Evolutionary conservation across 2,113 vertebrate species (phyloP), one percentile per base, ranked within the genome.

Genomic region (Amphiprion percula): DNA sequence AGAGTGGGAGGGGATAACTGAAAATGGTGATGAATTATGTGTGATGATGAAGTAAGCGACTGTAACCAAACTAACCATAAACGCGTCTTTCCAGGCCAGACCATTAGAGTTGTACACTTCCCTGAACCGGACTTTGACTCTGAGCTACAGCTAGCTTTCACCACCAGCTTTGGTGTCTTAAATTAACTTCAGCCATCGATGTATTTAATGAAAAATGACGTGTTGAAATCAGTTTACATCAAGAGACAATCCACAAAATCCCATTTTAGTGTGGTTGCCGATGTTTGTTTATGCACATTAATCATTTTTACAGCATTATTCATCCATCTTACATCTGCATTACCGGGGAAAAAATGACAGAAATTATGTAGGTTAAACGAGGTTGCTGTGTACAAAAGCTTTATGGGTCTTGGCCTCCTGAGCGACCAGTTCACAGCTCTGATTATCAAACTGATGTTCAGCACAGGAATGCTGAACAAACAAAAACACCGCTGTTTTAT

Each of bases 401-500:
- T 12, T 37, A 41, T 3, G 47, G n/a, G 44, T 67, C n/a, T 52
- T 7, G 1, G 59, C 33, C 74, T 33, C 72, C 52, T 62, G 53
- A 81, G 82, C 21, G 33, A 65, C 69, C 28, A 14, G 26, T 63
- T 75, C 79, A 21, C 53, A 71, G 66, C 21, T 26, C 46, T n/a
- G 53, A 81, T 66, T 65, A 74, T 83, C 66, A 71, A 64, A 79
- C 53, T 28, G 16, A 17, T 49, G 60, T 54, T 63, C 68, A 2
- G 55, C 26, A 4, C 11, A 26, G 46, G 68, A 87, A 82, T 79
- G 80, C 70, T 80, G 80, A 87, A 52, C 72, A 68, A 74, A 88
- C 78, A 81, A 68, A 84, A 86, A 84, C 59, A 80, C 21, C 66
- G 71, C 54, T 68, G 75, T 75, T 78, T 74, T 60, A 69, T 70